These are phyloP conservation scores for Yponomeuta cagnagella DNA, from an alignment of 2,888 invertebrate species.

Conservation along the genomic window DNA sequence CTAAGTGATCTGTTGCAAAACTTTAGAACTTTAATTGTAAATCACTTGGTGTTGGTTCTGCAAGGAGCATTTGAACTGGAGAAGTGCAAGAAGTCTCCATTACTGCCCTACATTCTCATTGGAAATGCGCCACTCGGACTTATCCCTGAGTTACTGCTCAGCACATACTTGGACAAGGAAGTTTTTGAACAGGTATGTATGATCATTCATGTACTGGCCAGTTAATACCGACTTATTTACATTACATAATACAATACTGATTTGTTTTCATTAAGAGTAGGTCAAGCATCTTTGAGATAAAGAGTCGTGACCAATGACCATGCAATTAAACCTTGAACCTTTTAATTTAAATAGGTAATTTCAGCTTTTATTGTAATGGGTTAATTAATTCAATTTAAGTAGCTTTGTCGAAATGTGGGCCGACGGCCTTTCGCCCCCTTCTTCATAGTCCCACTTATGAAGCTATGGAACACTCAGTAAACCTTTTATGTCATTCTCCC, in stretches of 20 bases:
- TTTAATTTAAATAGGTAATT: background rate
- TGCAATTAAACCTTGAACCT: background rate
- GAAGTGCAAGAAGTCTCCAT: constrained; percentile 74
- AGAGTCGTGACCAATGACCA: background rate
- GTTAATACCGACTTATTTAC: background rate
- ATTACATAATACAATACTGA: background rate
- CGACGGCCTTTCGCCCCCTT: too few relatives aligned
- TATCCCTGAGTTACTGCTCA: constrained; percentile 79
- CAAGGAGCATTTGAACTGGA: constrained; percentile 73
- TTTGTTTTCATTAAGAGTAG: background rate
- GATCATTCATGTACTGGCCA: constrained; percentile 18
- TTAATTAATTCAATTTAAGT: too few relatives aligned
- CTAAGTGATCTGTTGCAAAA: constrained; percentile 79
- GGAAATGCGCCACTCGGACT: constrained; percentile 85
- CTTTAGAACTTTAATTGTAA: constrained; percentile 71
- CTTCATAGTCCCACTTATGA: too few relatives aligned
- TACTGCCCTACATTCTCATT: constrained; percentile 81
- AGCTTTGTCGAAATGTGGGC: too few relatives aligned
- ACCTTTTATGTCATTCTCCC: too few relatives aligned
- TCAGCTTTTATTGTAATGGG: background rate
- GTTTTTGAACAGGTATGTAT: constrained; percentile 72
- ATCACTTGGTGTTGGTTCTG: constrained; percentile 75
- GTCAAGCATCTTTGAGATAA: background rate
- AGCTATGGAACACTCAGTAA: too few relatives aligned
- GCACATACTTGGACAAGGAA: constrained; percentile 77